A percentile compares a stretch with the other conserved stretches of the same genome.
These are phyloP conservation scores for Limnephilus marmoratus DNA, from an alignment of 2,888 invertebrate genomes.

Conservation along the genomic window DNA sequence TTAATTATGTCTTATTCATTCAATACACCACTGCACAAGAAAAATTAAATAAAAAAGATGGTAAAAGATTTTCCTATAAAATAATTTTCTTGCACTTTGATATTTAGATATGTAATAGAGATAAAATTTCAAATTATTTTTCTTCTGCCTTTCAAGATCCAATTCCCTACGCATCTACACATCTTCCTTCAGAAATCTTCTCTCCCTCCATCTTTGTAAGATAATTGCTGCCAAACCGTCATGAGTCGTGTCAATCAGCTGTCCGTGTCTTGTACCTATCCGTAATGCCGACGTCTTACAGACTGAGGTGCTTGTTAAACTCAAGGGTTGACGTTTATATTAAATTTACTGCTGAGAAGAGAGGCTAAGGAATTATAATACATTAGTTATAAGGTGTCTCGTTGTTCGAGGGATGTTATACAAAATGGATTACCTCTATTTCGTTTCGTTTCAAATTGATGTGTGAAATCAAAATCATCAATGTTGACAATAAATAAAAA, in stretches of 20 bases:
- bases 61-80: too few relatives aligned
- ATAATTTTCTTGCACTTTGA: too few relatives aligned
- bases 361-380: not conserved
- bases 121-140: not conserved
- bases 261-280: not conserved
- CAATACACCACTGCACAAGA: too few relatives aligned
- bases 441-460: not conserved
- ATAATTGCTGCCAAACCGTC: not conserved
- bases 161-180: not conserved
- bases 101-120: not conserved
- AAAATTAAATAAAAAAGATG: too few relatives aligned
- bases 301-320: not conserved
- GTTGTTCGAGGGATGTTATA: not conserved
- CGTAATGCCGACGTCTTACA: conserved; percentile 2
- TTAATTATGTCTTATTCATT: too few relatives aligned
- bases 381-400: not conserved
- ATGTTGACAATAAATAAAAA: too few relatives aligned
- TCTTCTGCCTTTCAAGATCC: not conserved
- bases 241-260: not conserved
- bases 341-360: not conserved
- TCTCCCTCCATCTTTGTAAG: not conserved
- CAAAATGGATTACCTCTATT: not conserved
- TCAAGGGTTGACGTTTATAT: not conserved
- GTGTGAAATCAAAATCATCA: not conserved
- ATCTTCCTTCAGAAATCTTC: not conserved